Evolutionary conservation across 1,140 invertebrate species (phyloP), one percentile per base, ranked within the genome.

Genomic region (Sinonovacula constricta): DNA sequence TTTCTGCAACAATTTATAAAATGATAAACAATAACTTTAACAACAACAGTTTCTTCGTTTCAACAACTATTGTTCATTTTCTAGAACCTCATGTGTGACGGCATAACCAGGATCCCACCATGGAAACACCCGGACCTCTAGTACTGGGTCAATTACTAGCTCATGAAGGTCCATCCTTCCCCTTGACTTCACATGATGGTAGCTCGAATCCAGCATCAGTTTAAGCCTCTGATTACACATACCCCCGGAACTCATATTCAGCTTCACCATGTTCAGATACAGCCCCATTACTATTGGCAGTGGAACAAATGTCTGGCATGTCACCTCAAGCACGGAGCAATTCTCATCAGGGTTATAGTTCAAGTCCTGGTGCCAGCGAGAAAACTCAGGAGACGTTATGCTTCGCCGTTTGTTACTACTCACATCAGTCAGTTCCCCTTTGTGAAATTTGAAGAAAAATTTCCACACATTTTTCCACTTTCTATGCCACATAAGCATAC

Each of bases 281-380:
- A 67, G 72, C 1, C 72, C 72, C 72, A 76, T 76, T 18, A 67
- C 72, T 30, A 76, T 24, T 30, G 62, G 72, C 18, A 67, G 24
- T 12, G 39, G 24, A 18, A 54, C 36, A 34, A 56, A 66, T 4
- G 36, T 65, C 14, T 49, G 72, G 67, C 72, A 76, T 18, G 72
- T 76, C 7, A 76, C 63, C 49, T 76, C 72, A 22, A 76, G 31
- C 54, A 76, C 33, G 3, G 62, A 76, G 14, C 45, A 18, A 0
- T 36, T 28, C 26, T 56, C 31, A 36, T 76, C 62, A 10, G 72
- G 72, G 33, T 76, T 76, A 31, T 76, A 76, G 26, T 54, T 54
- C 30, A 66, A 59, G 53, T 76, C 72, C 18, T 76, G 72, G 56
- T 76, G 72, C 72, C 72, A 76, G 57, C 65, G 66, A 22, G 22